These are phyloP conservation scores for Caenorhabditis elegans DNA, from an alignment of 1,140 invertebrate species.

Conservation along the genomic window DNA sequence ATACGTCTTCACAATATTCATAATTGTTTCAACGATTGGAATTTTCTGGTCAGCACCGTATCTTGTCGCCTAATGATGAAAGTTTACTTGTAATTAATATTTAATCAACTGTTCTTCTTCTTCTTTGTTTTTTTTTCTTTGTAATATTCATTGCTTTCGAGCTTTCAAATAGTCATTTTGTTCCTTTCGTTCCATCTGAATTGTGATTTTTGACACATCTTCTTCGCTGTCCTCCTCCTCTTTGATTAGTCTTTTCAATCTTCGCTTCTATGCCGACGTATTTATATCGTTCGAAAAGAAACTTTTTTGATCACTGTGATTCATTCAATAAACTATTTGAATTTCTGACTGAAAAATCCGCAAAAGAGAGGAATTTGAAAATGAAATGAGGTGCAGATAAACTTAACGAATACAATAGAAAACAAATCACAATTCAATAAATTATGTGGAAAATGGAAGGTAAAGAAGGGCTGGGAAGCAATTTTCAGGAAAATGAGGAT, in stretches of 20 bases:
- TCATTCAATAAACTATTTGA: neutral
- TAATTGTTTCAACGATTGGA: constrained; percentile 67
- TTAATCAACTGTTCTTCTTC: neutral
- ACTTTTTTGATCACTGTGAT: neutral
- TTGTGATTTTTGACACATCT: neutral
- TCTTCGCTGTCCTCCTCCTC: neutral
- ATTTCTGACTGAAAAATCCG: neutral
- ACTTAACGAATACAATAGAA: neutral
- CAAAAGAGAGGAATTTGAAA: neutral
- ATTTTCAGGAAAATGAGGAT: neutral
- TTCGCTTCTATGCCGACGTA: neutral
- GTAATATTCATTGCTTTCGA: neutral
- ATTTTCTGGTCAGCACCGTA: constrained; percentile 65
- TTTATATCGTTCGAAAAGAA: neutral
- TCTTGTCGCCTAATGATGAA: constrained; percentile 48
- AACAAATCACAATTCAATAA: neutral
- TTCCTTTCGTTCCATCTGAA: neutral
- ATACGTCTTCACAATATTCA: constrained; percentile 68
- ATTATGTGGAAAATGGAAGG: neutral
- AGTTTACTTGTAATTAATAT: neutral
- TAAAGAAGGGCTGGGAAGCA: neutral
- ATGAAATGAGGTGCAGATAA: neutral
- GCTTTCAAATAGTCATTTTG: neutral
- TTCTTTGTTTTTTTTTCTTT: neutral
- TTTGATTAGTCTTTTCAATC: neutral